These are phyloP conservation scores for Phasia obesa DNA, from an alignment of 2,888 invertebrate genomes.

Conservation along the genomic window DNA sequence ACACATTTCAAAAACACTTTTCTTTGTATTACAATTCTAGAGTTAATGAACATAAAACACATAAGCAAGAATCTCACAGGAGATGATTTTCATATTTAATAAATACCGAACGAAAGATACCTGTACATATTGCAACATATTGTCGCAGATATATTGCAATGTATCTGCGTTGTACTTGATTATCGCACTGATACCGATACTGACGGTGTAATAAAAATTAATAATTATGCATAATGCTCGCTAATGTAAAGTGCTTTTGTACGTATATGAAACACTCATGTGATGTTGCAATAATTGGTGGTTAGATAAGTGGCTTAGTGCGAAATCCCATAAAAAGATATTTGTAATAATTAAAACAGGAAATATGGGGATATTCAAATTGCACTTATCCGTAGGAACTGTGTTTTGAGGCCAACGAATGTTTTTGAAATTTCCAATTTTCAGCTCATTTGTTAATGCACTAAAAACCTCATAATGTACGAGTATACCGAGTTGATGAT, in stretches of 20 bases:
- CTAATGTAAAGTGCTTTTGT: neutral
- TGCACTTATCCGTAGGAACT: neutral
- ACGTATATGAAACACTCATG: slow-evolving; percentile 12
- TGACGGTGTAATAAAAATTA: slow-evolving; percentile 48
- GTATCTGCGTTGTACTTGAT: slow-evolving; percentile 32
- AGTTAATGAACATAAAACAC: neutral
- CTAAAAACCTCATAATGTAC: neutral
- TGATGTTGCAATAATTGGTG: slow-evolving; percentile 46
- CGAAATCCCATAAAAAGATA: slow-evolving; percentile 44
- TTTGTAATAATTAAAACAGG: slow-evolving; percentile 53
- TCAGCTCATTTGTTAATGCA: slow-evolving; percentile 45
- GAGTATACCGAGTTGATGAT: neutral
- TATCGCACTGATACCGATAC: slow-evolving; percentile 27
- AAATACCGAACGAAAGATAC: neutral
- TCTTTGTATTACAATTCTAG: neutral
- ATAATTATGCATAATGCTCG: slow-evolving; percentile 6
- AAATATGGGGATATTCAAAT: slow-evolving; percentile 36
- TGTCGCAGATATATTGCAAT: neutral
- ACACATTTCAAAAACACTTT: too few relatives aligned
- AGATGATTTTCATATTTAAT: slow-evolving; percentile 29
- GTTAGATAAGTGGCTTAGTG: slow-evolving; percentile 54
- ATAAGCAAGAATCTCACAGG: neutral
- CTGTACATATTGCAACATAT: slow-evolving; percentile 20
- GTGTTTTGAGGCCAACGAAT: neutral
- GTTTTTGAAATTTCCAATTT: slow-evolving; percentile 25